Evolutionary conservation across 1,140 invertebrate species (phyloP).

Genomic region (Radopholus similis): DNA sequence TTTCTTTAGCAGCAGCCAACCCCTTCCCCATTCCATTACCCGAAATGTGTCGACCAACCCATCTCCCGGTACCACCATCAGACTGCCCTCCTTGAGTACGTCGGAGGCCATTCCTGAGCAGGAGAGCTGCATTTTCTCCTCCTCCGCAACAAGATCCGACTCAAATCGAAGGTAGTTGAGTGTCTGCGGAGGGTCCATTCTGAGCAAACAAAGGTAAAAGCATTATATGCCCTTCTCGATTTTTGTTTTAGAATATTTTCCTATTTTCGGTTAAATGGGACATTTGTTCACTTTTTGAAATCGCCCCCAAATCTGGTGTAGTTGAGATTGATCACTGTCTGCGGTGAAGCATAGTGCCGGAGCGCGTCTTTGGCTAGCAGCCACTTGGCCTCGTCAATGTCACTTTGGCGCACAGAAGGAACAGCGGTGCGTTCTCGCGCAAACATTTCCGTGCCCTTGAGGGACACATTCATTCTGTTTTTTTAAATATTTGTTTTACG

Average conservation of each 20-base stretch:
- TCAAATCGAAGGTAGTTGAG: constrained; percentile 28
- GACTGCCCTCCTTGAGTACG: constrained; percentile 38
- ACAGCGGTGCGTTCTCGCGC: constrained; percentile 31
- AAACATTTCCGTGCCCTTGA: constrained; percentile 22
- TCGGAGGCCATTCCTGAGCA: constrained; percentile 3
- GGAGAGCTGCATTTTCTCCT: constrained; percentile 25
- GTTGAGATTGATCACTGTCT: constrained; percentile 43
- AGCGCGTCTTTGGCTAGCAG: constrained; percentile 31
- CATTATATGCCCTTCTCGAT: no score
- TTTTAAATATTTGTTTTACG: constrained; percentile 24
- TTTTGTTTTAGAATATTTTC: no score
- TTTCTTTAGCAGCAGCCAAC: background rate
- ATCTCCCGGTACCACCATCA: constrained; percentile 40
- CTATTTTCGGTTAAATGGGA: background rate
- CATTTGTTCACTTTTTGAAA: constrained; percentile 38
- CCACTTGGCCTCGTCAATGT: constrained; percentile 34
- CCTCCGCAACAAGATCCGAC: constrained; percentile 32
- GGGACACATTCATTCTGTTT: background rate
- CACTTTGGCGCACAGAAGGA: constrained; percentile 20
- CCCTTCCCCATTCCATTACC: background rate
- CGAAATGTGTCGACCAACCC: constrained; percentile 43
- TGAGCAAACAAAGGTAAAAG: constrained; percentile 5
- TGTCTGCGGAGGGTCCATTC: constrained; percentile 19
- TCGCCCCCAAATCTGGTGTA: constrained; percentile 39
- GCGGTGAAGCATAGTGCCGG: constrained; percentile 35